Conservation (phyloP, 1,140 invertebrate genomes). For the Panagrolaimus sp. region DNA sequence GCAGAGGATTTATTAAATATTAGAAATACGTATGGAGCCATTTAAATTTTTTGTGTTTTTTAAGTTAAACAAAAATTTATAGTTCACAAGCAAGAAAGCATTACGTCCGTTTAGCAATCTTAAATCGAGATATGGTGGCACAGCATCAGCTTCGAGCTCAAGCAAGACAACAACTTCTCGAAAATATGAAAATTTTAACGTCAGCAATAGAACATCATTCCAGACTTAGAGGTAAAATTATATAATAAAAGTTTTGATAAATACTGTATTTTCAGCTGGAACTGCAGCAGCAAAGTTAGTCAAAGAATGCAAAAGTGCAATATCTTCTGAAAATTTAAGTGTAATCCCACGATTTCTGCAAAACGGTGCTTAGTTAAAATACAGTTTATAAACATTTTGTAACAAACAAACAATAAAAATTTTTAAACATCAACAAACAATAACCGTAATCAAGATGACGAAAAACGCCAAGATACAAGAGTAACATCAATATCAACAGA, state of each 20-base stretch:
- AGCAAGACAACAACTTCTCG: neutral
- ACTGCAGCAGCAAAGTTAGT: neutral
- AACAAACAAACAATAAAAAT: no score
- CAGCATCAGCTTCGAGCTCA: neutral
- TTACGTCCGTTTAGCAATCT: constrained; percentile 36
- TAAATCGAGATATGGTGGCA: constrained; percentile 33
- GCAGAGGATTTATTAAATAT: constrained; percentile 36
- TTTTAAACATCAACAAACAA: no score
- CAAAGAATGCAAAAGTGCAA: constrained; percentile 3
- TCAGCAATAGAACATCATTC: constrained; percentile 4
- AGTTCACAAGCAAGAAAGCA: constrained; percentile 30
- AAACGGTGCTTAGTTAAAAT: neutral
- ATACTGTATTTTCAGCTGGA: neutral
- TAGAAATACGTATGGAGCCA: constrained; percentile 25
- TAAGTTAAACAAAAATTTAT: constrained; percentile 3
- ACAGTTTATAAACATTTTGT: no score
- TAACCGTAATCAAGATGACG: no score
- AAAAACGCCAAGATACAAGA: neutral
- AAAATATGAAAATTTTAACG: neutral
- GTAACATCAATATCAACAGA: constrained; percentile 5
- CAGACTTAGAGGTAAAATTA: neutral
- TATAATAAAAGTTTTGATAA: no score
- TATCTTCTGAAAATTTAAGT: neutral
- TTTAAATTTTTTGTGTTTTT: neutral
- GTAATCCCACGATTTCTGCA: constrained; percentile 5